Conservation (phyloP, 2,888 invertebrate species). For the Phortica okadai region DNA sequence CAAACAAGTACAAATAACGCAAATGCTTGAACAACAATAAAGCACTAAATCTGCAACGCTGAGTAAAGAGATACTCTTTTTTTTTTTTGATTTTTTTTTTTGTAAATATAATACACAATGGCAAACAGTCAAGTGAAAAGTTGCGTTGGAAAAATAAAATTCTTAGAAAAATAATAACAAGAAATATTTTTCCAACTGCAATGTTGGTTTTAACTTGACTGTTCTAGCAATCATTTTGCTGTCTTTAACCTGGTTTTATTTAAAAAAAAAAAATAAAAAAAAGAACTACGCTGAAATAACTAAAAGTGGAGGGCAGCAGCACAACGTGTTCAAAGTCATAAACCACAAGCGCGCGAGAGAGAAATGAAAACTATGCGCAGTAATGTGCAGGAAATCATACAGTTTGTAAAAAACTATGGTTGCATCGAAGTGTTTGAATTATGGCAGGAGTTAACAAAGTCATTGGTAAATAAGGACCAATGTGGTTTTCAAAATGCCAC, state of each 20-base stretch:
- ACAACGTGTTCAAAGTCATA: too few species aligned
- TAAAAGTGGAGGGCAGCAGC: too few species aligned
- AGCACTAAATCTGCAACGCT: not conserved
- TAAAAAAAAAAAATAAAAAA: not conserved
- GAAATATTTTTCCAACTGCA: not conserved
- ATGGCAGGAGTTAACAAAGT: too few species aligned
- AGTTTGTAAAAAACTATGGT: too few species aligned
- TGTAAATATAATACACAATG: not conserved
- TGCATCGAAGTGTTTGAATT: too few species aligned
- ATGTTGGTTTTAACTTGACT: not conserved
- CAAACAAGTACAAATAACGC: conserved; percentile 10
- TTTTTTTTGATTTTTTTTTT: not conserved
- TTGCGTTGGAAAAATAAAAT: not conserved
- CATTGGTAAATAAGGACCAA: too few species aligned
- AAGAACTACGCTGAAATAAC: not conserved
- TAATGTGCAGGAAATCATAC: too few species aligned
- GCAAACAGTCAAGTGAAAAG: not conserved
- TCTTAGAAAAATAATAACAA: not conserved
- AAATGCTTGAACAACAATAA: not conserved
- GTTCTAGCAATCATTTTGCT: not conserved
- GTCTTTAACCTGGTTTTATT: conserved; percentile 17
- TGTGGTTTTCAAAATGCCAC: too few species aligned
- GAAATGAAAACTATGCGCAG: too few species aligned
- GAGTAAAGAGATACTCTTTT: too few species aligned
- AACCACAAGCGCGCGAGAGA: too few species aligned